Conservation (phyloP, 2,888 invertebrate genomes). For the Pharmacophagus antenor region DNA sequence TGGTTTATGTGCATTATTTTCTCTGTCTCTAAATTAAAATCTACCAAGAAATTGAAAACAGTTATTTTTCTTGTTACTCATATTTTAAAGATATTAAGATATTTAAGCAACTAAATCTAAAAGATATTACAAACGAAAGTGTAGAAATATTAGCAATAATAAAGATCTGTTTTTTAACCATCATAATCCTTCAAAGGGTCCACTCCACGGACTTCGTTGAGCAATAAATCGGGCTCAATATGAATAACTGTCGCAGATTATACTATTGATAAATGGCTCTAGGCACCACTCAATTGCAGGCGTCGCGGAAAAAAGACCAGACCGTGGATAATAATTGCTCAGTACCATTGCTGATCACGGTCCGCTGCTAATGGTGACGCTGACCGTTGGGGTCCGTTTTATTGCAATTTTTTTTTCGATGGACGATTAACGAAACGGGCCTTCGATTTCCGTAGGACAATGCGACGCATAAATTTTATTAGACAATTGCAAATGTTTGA, state of each 20-base stretch:
- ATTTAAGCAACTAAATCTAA: too few relatives aligned
- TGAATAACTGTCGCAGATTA: conserved; percentile 76
- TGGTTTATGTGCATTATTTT: too few relatives aligned
- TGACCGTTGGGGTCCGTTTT: conserved; percentile 53
- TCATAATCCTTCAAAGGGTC: conserved; percentile 18
- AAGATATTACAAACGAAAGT: too few relatives aligned
- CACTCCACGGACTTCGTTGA: conserved; percentile 47
- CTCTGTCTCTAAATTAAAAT: too few relatives aligned
- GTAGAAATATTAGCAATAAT: not conserved
- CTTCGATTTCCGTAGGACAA: conserved; percentile 74
- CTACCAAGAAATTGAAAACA: too few relatives aligned
- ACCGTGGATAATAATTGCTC: conserved; percentile 70
- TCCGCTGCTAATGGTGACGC: conserved; percentile 62
- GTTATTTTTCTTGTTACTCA: too few relatives aligned
- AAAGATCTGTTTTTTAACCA: not conserved
- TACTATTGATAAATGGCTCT: conserved; percentile 70
- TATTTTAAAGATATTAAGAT: too few relatives aligned
- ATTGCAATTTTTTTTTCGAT: conserved; percentile 70
- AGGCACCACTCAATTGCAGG: conserved; percentile 59
- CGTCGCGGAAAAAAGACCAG: conserved; percentile 51
- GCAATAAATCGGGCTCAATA: conserved; percentile 62
- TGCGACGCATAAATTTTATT: conserved; percentile 69
- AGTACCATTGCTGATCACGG: conserved; percentile 63
- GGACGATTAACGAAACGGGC: conserved; percentile 70
- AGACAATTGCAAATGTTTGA: conserved; percentile 60